Evolutionary conservation across 2,888 invertebrate species (phyloP), one percentile per base, ranked within the genome.

Genomic region (Perizoma flavofasciatum): DNA sequence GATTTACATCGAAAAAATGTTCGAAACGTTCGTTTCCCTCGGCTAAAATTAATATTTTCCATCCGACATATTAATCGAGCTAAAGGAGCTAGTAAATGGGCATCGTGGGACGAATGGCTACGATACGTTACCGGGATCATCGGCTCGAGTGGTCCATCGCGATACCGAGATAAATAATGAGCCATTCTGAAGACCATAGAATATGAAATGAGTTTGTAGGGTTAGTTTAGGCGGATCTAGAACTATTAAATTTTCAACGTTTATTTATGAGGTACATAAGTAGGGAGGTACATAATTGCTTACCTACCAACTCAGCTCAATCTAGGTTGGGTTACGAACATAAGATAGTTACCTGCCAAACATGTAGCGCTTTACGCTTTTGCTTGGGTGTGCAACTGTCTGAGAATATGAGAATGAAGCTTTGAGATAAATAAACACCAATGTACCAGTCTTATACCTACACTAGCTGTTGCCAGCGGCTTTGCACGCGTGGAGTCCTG

Each of bases 201-300:
- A 69, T 94, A 93, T 91, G 88, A 87, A 89, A 89, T 88, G 7
- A 86, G 86, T 89, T 50, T n/a, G 37, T 11, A 45, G n/a, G 9
- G 10, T 41, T 10, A 8, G 10, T 41, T 39, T 9, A 39, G 39
- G 8, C 41, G 41, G 10, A 5, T 41, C 41, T 10, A 5, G 8
- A 37, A 37, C 37, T 7, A 37, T 6, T 22, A 5, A 7, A 37
- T 37, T 37, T 37, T 37, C 37, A 37, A 22, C 1, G 22, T 22
- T 22, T 22, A 22, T 22, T 22, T 22, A 22, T 22, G 22, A 2
- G 22, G 22, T 22, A 22, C 22, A 1, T 44, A n/a, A 9, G 33
- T n/a, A 9, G 33, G n/a, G n/a, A n/a, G n/a, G n/a, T n/a, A n/a
- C n/a, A n/a, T 37, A 39, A 44, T 8, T 7, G 7, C 9, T 39